phyloP scores from a whole-genome alignment of 2,113 vertebrate species.

The Muntiacus reevesi region DNA sequence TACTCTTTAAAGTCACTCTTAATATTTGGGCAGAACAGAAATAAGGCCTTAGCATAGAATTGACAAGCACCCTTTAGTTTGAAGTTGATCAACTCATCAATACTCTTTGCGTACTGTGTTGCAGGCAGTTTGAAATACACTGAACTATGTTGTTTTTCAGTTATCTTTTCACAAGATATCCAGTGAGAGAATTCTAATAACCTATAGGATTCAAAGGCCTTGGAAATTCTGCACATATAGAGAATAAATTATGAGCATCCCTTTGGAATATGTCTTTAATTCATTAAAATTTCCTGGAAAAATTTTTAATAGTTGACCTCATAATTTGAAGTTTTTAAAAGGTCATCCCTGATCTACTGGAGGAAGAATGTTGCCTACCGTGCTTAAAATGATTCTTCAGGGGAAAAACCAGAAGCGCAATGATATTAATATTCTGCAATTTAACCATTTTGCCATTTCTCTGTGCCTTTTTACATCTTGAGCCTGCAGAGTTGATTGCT shows the following conservation, averaged over 20 bases:
- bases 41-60: not conserved
- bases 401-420: not conserved
- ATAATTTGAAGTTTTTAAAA: slow-evolving; percentile 14
- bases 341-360: not conserved
- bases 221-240: not conserved
- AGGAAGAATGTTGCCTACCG: not conserved
- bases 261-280: not conserved
- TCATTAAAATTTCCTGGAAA: not conserved
- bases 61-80: not conserved
- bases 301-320: not conserved
- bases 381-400: not conserved
- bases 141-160: not conserved
- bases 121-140: not conserved
- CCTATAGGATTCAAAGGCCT: not conserved
- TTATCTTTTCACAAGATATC: not conserved
- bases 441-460: not conserved
- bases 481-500: not conserved
- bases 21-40: not conserved
- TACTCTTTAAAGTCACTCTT: not conserved
- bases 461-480: not conserved
- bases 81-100: not conserved
- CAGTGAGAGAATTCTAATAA: not conserved
- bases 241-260: not conserved
- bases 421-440: not conserved
- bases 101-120: not conserved